Conservation (phyloP, 2,888 invertebrate genomes). For the Heliconius cydno region DNA sequence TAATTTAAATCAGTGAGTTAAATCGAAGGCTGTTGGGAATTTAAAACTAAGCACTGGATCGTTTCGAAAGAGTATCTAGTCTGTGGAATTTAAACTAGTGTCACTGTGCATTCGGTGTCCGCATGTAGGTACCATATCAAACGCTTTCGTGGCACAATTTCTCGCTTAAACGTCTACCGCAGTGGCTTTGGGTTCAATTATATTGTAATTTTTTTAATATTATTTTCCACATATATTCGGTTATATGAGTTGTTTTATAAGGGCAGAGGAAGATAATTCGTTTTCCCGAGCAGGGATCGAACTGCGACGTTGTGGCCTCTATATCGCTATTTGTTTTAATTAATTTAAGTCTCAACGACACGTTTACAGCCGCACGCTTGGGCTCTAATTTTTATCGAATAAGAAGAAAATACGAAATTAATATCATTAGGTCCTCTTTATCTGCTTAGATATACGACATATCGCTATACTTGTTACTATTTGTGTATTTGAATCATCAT, state of each 20-base stretch:
- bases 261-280: neutral
- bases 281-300: no score
- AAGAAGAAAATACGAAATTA: neutral
- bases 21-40: constrained; percentile 44
- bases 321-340: neutral
- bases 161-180: neutral
- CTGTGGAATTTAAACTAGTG: constrained; percentile 35
- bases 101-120: constrained; percentile 9
- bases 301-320: no score
- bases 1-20: constrained; percentile 46
- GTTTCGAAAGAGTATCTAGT: constrained; percentile 36
- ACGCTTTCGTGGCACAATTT: neutral
- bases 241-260: neutral
- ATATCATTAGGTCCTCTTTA: neutral
- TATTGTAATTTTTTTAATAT: no score
- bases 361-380: no score
- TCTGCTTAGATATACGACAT: neutral
- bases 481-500: neutral
- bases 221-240: no score
- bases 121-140: constrained; percentile 5
- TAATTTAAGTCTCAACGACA: no score
- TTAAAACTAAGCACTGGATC: constrained; percentile 37
- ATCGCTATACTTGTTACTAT: neutral
- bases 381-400: no score
- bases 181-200: neutral